These are phyloP conservation scores for Chelonus formosanus DNA, from an alignment of 2,888 invertebrate genomes.

Conservation along the genomic window DNA sequence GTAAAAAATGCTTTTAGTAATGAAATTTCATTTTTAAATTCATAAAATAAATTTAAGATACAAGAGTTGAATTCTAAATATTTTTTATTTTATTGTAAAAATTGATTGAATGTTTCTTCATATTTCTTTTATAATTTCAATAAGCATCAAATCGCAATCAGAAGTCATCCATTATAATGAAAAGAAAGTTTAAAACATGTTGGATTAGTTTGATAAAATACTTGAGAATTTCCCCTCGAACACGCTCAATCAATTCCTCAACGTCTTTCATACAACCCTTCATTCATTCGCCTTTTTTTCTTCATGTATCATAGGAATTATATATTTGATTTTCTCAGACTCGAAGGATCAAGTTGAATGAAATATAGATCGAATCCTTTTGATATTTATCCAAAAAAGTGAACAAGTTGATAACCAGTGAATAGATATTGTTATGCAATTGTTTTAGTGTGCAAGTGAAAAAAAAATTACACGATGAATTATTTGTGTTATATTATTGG, in stretches of 20 bases:
- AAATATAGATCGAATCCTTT: constrained; percentile 1
- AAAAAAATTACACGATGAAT: constrained; percentile 10
- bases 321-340: constrained; percentile 8
- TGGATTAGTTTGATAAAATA: not conserved
- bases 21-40: too few relatives aligned
- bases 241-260: not conserved
- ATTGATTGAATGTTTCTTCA: too few relatives aligned
- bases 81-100: too few relatives aligned
- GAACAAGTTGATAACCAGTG: constrained; percentile 9
- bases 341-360: constrained; percentile 2
- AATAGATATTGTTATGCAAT: too few relatives aligned
- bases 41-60: too few relatives aligned
- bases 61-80: too few relatives aligned
- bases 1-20: too few relatives aligned
- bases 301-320: not conserved
- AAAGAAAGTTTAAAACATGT: too few relatives aligned
- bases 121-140: too few relatives aligned
- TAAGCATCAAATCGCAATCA: too few relatives aligned
- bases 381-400: not conserved
- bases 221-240: not conserved
- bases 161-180: too few relatives aligned
- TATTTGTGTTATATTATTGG: constrained; percentile 38
- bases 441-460: constrained; percentile 3
- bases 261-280: constrained; percentile 9
- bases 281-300: constrained; percentile 7